Percentiles rank a stretch among this genome's conserved stretches.
These are phyloP conservation scores for Gymnothorax reevesii DNA, from an alignment of 2,797 vertebrate species.

Conservation along the genomic window DNA sequence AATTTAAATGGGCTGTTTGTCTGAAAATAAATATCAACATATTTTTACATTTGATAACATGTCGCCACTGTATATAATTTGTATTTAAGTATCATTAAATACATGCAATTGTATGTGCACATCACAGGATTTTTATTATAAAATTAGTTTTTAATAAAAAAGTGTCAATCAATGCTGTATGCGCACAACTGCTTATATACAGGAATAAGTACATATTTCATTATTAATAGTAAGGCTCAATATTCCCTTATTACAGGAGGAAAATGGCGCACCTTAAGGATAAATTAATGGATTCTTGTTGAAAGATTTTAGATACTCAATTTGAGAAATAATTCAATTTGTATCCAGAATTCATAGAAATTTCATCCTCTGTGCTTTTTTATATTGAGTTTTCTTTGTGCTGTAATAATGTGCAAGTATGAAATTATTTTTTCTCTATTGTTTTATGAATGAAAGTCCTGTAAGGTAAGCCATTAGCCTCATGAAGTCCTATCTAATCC, in stretches of 20 bases:
- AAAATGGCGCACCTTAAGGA: neutral
- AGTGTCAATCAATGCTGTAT: neutral
- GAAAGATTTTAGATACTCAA: neutral
- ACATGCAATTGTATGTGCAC: neutral
- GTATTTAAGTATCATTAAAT: constrained; percentile 9
- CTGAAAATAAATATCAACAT: constrained; percentile 5
- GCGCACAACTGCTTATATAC: neutral
- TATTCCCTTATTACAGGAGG: neutral
- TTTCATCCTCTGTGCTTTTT: neutral
- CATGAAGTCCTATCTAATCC: neutral
- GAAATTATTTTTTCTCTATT: neutral
- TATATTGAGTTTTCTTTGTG: neutral
- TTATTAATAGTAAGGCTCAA: neutral
- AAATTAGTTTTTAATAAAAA: neutral
- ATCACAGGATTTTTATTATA: constrained; percentile 3
- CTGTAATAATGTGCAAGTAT: neutral
- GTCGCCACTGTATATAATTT: constrained; percentile 12
- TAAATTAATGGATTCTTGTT: neutral
- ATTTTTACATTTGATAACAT: constrained; percentile 1
- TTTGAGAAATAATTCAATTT: neutral
- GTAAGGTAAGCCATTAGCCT: neutral
- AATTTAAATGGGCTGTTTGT: neutral
- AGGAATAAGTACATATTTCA: neutral
- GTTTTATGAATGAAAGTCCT: neutral
- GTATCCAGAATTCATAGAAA: neutral